A percentile compares a stretch with the other conserved stretches of the same genome.
Conservation (phyloP, 2,888 invertebrate species). For the Colletes collaris region DNA sequence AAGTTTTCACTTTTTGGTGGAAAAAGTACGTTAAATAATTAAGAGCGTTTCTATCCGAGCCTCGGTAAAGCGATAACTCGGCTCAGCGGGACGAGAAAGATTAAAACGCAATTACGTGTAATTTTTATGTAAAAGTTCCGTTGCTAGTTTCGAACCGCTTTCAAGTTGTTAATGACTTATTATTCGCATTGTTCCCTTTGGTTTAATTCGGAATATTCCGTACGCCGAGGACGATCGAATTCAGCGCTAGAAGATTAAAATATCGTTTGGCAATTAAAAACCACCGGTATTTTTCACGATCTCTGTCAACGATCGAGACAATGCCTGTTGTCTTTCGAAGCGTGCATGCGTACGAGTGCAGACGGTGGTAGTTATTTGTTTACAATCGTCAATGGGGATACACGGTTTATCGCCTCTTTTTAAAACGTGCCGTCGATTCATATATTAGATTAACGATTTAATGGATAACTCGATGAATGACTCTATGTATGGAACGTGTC, state of each 20-base stretch:
- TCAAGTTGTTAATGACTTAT: neutral
- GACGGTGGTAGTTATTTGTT: conserved; percentile 49
- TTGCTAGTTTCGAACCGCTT: neutral
- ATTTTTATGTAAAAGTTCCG: neutral
- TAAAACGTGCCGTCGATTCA: conserved; percentile 64
- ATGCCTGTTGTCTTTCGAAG: neutral
- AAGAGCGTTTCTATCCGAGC: neutral
- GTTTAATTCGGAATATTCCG: no score
- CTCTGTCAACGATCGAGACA: no score
- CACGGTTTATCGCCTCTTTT: conserved; percentile 38
- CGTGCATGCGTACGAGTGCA: neutral
- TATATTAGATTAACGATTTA: conserved; percentile 79
- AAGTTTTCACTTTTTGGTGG: neutral
- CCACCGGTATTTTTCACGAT: no score
- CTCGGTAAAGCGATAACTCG: neutral
- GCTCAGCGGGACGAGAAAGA: neutral
- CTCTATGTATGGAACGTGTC: conserved; percentile 75
- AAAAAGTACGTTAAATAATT: conserved; percentile 13
- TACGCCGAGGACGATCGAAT: no score
- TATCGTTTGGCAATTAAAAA: no score
- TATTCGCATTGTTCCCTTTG: neutral
- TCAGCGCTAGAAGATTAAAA: no score
- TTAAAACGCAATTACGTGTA: conserved; percentile 12
- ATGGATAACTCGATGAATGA: conserved; percentile 80
- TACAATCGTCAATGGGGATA: conserved; percentile 33